These are phyloP conservation scores for Phalanger gymnotis DNA, from an alignment of 2,797 vertebrate species.

Conservation along the genomic window DNA sequence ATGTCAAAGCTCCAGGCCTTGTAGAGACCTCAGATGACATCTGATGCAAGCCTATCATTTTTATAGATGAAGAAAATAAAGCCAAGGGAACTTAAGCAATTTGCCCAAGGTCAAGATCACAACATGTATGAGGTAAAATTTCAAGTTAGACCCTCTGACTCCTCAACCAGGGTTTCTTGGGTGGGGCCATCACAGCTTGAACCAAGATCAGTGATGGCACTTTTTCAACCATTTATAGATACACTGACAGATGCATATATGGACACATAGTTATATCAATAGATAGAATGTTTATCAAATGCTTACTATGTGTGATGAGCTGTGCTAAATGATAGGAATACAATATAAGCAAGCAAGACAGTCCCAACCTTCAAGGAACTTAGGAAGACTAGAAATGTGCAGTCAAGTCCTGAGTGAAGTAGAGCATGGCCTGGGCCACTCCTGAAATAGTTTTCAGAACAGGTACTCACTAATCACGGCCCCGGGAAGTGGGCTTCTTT, in stretches of 20 bases:
- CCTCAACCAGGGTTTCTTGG: background rate
- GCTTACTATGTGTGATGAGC: background rate
- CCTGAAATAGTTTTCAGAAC: background rate
- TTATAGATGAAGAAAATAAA: background rate
- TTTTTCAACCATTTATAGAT: constrained; percentile 16
- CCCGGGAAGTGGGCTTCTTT: background rate
- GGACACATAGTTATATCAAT: background rate
- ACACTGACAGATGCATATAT: background rate
- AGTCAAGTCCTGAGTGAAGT: background rate
- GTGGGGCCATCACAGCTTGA: background rate
- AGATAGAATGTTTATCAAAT: background rate
- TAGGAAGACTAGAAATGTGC: background rate
- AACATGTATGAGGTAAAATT: background rate
- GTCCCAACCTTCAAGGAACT: background rate
- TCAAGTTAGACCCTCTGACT: background rate
- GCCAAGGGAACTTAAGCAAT: background rate
- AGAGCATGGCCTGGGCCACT: background rate
- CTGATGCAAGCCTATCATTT: background rate
- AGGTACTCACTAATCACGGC: background rate
- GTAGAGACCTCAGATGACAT: background rate
- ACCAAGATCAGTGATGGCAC: constrained; percentile 4
- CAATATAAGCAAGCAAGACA: background rate
- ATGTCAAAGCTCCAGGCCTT: background rate
- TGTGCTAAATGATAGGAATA: background rate
- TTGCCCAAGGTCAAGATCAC: background rate